A percentile compares a stretch with the other conserved stretches of the same genome.
These are phyloP conservation scores for Falco berigora DNA, from an alignment of 2,797 vertebrate genomes.

Conservation along the genomic window DNA sequence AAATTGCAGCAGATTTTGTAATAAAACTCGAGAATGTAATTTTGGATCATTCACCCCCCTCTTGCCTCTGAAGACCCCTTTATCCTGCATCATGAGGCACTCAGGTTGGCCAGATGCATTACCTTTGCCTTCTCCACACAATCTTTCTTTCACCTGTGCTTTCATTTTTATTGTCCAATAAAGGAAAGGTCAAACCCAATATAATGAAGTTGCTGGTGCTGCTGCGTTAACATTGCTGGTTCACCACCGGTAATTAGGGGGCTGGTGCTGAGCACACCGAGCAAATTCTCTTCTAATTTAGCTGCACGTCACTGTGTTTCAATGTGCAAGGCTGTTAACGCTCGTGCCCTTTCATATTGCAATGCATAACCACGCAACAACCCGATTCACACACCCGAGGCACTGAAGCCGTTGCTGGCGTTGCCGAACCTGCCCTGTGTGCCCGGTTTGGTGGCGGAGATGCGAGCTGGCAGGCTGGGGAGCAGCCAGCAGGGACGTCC, in stretches of 20 bases:
- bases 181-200: constrained; percentile 20
- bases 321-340: background rate
- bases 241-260: background rate
- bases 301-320: background rate
- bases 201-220: background rate
- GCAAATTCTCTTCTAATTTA: background rate
- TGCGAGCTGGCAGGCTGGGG: background rate
- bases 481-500: background rate
- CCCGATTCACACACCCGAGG: rapidly evolving
- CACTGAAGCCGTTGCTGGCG: background rate
- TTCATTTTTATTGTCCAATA: background rate
- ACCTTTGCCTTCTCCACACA: background rate
- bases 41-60: background rate
- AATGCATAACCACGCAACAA: rapidly evolving
- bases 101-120: background rate
- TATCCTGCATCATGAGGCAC: background rate
- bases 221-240: background rate
- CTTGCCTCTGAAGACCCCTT: background rate
- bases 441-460: rapidly evolving
- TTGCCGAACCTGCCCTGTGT: background rate
- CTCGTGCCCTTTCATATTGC: background rate
- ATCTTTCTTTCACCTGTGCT: background rate
- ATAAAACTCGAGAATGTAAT: background rate
- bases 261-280: background rate
- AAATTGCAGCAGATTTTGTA: background rate